phyloP scores from a whole-genome alignment of 2,888 invertebrate genomes.

The Hemistola chrysoprasaria region DNA sequence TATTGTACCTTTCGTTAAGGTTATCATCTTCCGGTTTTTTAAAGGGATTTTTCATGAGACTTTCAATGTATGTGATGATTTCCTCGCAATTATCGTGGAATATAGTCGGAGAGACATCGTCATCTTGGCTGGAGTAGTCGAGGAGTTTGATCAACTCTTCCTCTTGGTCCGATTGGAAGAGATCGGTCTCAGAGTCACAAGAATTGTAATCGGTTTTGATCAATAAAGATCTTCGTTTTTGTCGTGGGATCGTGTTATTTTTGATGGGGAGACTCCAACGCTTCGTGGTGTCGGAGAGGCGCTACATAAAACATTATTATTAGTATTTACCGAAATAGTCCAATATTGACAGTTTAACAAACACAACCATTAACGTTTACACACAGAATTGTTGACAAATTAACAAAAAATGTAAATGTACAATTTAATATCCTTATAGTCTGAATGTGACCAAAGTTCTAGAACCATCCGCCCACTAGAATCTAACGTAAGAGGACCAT shows the following conservation, averaged over 20 bases:
- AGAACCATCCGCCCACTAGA: too few relatives aligned
- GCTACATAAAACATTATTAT: constrained; percentile 56
- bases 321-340: constrained; percentile 47
- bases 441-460: too few relatives aligned
- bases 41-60: constrained; percentile 47
- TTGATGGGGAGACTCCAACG: constrained; percentile 74
- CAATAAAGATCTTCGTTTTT: constrained; percentile 52
- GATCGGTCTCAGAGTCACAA: constrained; percentile 87
- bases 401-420: too few relatives aligned
- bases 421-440: too few relatives aligned
- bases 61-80: constrained; percentile 65
- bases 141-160: constrained; percentile 88
- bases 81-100: constrained; percentile 75
- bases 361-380: constrained; percentile 28
- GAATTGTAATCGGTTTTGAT: constrained; percentile 58
- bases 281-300: constrained; percentile 65
- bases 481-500: too few relatives aligned
- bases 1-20: constrained; percentile 63
- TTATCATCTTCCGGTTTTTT: constrained; percentile 52
- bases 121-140: constrained; percentile 85
- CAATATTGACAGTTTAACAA: constrained; percentile 52
- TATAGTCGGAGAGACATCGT: constrained; percentile 76
- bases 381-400: too few relatives aligned
- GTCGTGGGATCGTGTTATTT: constrained; percentile 53
- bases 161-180: constrained; percentile 90